Percentiles rank a stretch among this genome's conserved stretches.
phyloP scores from a whole-genome alignment of 2,888 invertebrate genomes.

The Parnassius orleans region DNA sequence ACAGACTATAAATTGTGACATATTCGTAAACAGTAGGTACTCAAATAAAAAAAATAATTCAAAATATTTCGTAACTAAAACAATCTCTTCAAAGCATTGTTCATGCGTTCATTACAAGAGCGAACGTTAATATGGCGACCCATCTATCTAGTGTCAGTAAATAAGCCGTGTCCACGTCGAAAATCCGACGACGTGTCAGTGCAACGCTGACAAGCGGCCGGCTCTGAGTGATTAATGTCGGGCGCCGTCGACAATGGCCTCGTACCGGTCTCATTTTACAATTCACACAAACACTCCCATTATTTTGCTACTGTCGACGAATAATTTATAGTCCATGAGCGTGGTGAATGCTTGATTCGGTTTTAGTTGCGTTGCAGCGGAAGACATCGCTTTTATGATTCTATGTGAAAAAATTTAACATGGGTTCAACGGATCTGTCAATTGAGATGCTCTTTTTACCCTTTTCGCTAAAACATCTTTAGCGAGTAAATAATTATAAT shows the following conservation, averaged over 20 bases:
- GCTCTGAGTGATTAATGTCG: conserved; percentile 31
- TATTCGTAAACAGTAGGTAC: too few relatives aligned
- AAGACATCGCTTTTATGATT: not conserved
- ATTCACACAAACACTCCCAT: conserved; percentile 26
- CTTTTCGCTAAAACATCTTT: too few relatives aligned
- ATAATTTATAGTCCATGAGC: conserved; percentile 23
- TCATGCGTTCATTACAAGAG: conserved; percentile 14
- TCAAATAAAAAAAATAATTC: too few relatives aligned
- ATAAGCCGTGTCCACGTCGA: conserved; percentile 32
- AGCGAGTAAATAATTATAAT: too few relatives aligned
- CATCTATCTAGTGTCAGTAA: conserved; percentile 27
- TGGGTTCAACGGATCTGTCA: too few relatives aligned
- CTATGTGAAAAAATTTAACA: too few relatives aligned
- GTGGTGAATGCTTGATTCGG: conserved; percentile 25
- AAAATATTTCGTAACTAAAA: too few relatives aligned
- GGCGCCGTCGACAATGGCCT: conserved; percentile 10
- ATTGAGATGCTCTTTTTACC: too few relatives aligned
- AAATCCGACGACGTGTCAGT: conserved; percentile 31
- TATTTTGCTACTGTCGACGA: conserved; percentile 20
- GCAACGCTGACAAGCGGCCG: conserved; percentile 28
- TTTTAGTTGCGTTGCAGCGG: conserved; percentile 9
- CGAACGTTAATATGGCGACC: conserved; percentile 11
- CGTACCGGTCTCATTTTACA: conserved; percentile 22
- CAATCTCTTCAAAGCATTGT: conserved; percentile 6
- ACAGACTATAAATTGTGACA: too few relatives aligned